phyloP scores from a whole-genome alignment of 30 jellyfish, hydroid and myxozoan genomes.

The Pelagia noctiluca region DNA sequence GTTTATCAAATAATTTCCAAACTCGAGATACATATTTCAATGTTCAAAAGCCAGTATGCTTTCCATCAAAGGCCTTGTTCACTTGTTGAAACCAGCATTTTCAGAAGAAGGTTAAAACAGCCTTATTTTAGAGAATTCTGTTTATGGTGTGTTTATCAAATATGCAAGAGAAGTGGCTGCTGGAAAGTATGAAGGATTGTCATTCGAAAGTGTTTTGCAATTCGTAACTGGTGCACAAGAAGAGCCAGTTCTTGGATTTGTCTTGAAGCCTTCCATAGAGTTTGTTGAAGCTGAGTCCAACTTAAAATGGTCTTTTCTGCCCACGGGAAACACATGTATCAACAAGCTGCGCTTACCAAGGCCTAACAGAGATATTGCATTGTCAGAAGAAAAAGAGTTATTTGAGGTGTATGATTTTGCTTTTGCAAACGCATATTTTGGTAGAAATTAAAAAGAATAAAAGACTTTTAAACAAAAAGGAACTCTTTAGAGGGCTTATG shows the following conservation, averaged over 20 bases:
- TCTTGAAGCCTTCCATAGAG: not conserved
- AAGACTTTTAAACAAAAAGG: no score
- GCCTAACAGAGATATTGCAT: constrained; percentile 1
- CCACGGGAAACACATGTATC: constrained; percentile 1
- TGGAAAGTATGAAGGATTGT: not conserved
- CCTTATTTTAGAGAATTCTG: not conserved
- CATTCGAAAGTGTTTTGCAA: not conserved
- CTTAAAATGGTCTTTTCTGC: constrained; percentile 1
- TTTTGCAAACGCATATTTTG: no score
- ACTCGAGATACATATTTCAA: not conserved
- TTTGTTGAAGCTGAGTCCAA: not conserved
- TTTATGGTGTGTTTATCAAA: not conserved
- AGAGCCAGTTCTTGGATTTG: not conserved
- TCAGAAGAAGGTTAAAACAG: not conserved
- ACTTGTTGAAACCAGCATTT: not conserved
- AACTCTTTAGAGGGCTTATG: no score
- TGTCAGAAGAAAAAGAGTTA: not conserved
- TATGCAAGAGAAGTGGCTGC: not conserved
- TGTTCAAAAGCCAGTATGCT: not conserved
- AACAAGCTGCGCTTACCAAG: constrained; percentile 5
- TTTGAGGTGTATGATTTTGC: constrained; percentile 5
- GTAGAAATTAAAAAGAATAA: no score
- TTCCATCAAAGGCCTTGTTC: not conserved
- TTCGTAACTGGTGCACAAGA: constrained; percentile 1
- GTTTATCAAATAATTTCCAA: not conserved